A percentile compares a stretch with the other conserved stretches of the same genome.
These are phyloP conservation scores for Spermophilus dauricus DNA, from an alignment of 2,113 vertebrate genomes.

Conservation along the genomic window DNA sequence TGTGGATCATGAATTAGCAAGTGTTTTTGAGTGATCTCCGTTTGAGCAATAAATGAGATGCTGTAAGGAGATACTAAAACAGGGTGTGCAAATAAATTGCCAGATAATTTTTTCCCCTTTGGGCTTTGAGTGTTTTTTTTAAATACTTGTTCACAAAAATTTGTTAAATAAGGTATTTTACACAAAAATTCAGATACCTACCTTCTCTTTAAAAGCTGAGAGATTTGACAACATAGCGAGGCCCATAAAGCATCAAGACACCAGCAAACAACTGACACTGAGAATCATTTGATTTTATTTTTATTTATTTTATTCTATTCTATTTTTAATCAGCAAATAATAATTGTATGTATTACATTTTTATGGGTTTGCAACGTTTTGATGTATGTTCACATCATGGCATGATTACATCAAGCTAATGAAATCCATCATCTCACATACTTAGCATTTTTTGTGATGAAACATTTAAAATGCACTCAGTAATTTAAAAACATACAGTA, in stretches of 20 bases:
- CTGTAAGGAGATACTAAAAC: background rate
- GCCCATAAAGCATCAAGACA: background rate
- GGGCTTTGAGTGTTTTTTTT: background rate
- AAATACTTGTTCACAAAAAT: background rate
- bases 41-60: background rate
- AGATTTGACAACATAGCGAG: background rate
- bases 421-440: background rate
- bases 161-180: background rate
- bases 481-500: background rate
- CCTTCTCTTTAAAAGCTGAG: background rate
- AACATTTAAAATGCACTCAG: background rate
- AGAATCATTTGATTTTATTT: background rate
- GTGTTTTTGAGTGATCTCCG: background rate
- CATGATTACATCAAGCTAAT: background rate
- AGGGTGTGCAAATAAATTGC: fast-evolving
- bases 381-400: background rate
- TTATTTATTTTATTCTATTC: background rate
- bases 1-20: background rate
- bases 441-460: background rate
- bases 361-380: background rate
- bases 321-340: slow-evolving; percentile 11
- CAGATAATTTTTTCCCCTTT: background rate
- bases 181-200: background rate
- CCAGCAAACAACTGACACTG: background rate
- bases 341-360: background rate